Conservation (phyloP, 1,140 invertebrate species). For the Drosophila chauvacae region DNA sequence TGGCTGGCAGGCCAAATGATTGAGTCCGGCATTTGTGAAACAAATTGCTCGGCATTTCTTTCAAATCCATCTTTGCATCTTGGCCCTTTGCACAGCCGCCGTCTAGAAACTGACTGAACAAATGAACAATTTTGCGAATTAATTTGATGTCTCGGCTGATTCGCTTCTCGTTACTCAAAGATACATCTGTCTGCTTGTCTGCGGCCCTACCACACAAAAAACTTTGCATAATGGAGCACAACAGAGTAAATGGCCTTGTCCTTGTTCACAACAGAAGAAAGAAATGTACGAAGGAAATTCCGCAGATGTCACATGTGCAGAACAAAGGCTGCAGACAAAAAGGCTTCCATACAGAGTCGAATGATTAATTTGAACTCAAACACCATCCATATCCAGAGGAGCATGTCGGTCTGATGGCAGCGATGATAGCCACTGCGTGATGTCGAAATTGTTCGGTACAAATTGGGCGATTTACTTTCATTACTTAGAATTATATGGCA, state of each 20-base stretch:
- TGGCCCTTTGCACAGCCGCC: constrained; percentile 1
- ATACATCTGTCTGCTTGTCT: constrained; percentile 35
- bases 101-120: constrained; percentile 24
- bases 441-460: constrained; percentile 9
- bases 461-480: constrained; percentile 28
- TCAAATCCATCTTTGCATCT: constrained; percentile 36
- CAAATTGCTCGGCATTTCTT: constrained; percentile 60
- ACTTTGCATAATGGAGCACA: constrained; percentile 42
- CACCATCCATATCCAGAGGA: constrained; percentile 17
- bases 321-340: constrained; percentile 47
- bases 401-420: constrained; percentile 1
- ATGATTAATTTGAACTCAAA: constrained; percentile 60
- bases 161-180: constrained; percentile 38
- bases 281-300: constrained; percentile 29
- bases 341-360: constrained; percentile 28
- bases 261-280: constrained; percentile 10
- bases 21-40: constrained; percentile 65
- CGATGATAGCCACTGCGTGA: background rate
- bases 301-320: constrained; percentile 46
- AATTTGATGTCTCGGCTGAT: constrained; percentile 54
- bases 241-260: constrained; percentile 34
- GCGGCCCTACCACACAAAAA: constrained; percentile 14
- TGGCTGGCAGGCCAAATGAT: constrained; percentile 40
- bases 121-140: constrained; percentile 51
- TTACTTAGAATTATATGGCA: constrained; percentile 14